These are phyloP conservation scores for Stenolophus ochropezus DNA, from an alignment of 2,888 invertebrate species.

Conservation along the genomic window DNA sequence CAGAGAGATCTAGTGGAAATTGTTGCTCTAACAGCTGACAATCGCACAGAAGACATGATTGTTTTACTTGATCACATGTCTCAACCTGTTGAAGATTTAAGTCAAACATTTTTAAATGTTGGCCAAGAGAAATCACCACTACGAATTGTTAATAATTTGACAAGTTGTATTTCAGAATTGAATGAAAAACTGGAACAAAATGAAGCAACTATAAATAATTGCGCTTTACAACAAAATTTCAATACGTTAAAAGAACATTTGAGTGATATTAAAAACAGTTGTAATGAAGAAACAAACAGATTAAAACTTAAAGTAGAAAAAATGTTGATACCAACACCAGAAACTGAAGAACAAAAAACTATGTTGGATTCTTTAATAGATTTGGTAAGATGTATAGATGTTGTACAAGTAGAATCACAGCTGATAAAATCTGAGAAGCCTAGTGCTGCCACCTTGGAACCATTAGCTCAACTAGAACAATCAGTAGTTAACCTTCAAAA, in stretches of 20 bases:
- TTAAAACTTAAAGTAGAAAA: constrained; percentile 41
- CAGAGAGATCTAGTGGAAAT: constrained; percentile 70
- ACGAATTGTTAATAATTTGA: constrained; percentile 31
- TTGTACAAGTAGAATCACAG: constrained; percentile 53
- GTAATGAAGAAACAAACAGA: constrained; percentile 42
- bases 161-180: constrained; percentile 18
- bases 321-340: constrained; percentile 55
- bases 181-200: constrained; percentile 64
- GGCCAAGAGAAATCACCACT: constrained; percentile 69
- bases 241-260: constrained; percentile 67
- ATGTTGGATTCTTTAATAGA: constrained; percentile 54
- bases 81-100: constrained; percentile 74
- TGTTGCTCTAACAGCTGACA: constrained; percentile 66
- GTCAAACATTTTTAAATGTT: constrained; percentile 72
- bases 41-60: constrained; percentile 69
- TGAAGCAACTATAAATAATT: constrained; percentile 66
- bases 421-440: constrained; percentile 57
- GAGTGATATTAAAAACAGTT: constrained; percentile 60
- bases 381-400: constrained; percentile 53
- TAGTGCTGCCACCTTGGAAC: constrained; percentile 65
- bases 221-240: constrained; percentile 69
- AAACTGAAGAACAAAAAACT: constrained; percentile 48
- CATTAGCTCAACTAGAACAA: constrained; percentile 68
- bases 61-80: constrained; percentile 74
- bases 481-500: constrained; percentile 67